phyloP scores from a whole-genome alignment of 1,140 invertebrate species.

The Trichonephila inaurata region DNA sequence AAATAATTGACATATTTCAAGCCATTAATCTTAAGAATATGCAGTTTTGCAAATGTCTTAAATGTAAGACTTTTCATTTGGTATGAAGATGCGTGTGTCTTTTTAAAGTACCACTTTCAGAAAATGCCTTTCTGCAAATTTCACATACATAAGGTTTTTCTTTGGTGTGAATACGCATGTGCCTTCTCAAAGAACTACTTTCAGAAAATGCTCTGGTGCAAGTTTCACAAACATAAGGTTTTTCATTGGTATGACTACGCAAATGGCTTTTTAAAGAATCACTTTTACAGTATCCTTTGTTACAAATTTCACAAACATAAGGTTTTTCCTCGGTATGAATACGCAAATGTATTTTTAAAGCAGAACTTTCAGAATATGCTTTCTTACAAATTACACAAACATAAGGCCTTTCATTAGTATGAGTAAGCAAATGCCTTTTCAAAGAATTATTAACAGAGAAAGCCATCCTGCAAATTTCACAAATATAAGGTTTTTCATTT shows the following conservation, averaged over 20 bases:
- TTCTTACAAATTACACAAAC: background rate
- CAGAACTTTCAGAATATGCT: background rate
- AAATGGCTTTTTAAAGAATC: background rate
- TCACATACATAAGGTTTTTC: background rate
- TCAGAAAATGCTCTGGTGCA: background rate
- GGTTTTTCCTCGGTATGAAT: background rate
- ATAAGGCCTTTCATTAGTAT: background rate
- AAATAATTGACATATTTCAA: no score
- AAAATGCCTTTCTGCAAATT: background rate
- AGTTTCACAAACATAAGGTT: background rate
- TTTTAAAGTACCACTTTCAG: background rate
- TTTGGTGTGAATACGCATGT: background rate
- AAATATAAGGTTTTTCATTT: slow-evolving; percentile 3
- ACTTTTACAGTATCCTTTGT: background rate
- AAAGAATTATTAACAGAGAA: background rate
- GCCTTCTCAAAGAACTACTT: background rate
- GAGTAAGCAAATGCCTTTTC: background rate
- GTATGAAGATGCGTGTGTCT: background rate
- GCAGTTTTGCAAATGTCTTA: background rate
- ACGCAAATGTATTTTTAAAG: background rate
- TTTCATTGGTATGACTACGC: background rate
- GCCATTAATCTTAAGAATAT: background rate
- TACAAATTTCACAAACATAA: background rate
- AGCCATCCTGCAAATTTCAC: background rate
- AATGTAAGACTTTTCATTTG: background rate